Evolutionary conservation across 2,113 vertebrate genomes (phyloP), one percentile per base, ranked within the genome.

Genomic region (Chiloscyllium plagiosum): DNA sequence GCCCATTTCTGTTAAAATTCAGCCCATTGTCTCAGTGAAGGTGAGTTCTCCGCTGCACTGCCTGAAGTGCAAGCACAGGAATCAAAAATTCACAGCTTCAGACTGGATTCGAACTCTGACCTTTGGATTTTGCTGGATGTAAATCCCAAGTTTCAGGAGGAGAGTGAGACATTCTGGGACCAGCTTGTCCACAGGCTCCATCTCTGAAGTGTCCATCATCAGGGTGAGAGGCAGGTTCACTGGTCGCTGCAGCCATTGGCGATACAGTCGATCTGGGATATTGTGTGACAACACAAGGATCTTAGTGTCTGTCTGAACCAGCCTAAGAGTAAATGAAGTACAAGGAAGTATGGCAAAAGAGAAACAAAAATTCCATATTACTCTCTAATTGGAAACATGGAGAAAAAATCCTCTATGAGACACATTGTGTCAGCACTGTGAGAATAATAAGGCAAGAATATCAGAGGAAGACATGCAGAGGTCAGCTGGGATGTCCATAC

Each of bases 281-380:
- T 97, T 97, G 33, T 97, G 97, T 42, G 97, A 97, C 66, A 97
- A 47, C 17, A 97, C 96, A 15, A 98, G 24, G 56, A 98, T 97
- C 96, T 97, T 98, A 72, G 97, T 93, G 0, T 96, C 96, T 94
- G 61, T 66, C 61, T 93, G 61, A 93, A 20, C 5, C 61, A 93
- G 15, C 61, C 89, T 68, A 37, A n/a, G 37, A 15, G 19, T 68
- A n/a, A 47, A 61, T n/a, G 61, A 37, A 61, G 19, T 37, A 83
- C 20, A 83, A 65, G 33, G 56, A 61, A 92, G 33, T 2, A 50
- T 15, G 3, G 24, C 19, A 65, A 61, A 92, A 17, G 52, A 61
- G 29, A 33, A 90, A 8, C 15, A 22, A 65, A 61, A 15, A 90
- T 33, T 90, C 2, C 26, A 61, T 65, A 61, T 61, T 33, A 61